These are phyloP conservation scores for Brachionus plicatilis DNA, from an alignment of 1,140 invertebrate species.

Conservation along the genomic window DNA sequence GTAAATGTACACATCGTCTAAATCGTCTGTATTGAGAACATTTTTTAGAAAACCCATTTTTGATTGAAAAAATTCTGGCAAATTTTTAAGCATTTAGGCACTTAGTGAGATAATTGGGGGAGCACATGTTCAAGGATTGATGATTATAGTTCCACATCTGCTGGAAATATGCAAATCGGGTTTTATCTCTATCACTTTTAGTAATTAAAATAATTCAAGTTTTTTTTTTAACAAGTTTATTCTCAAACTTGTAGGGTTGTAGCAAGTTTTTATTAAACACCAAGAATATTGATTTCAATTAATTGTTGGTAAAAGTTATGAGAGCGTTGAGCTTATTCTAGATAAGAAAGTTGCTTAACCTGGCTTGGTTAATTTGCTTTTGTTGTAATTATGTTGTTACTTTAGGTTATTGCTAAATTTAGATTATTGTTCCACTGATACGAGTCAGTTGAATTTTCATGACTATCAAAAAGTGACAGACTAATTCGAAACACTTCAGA, in stretches of 20 bases:
- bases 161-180: not conserved
- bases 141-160: not conserved
- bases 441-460: not conserved
- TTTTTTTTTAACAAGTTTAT: slow-evolving; percentile 13
- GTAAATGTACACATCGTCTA: slow-evolving; percentile 20
- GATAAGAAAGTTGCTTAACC: not conserved
- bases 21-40: not conserved
- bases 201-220: slow-evolving; percentile 14
- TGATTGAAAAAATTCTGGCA: not conserved
- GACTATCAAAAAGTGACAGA: not conserved
- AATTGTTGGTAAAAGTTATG: not conserved
- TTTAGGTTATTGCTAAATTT: not conserved
- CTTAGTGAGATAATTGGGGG: not conserved
- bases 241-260: not conserved
- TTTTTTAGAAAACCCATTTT: slow-evolving; percentile 30
- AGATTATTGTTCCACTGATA: not conserved
- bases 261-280: not conserved
- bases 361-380: not conserved
- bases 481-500: not conserved
- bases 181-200: not conserved
- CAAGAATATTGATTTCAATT: not conserved
- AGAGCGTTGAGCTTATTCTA: not conserved
- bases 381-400: not conserved
- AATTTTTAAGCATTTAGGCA: not conserved
- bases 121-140: not conserved